A percentile compares a stretch with the other conserved stretches of the same genome.
Conservation (phyloP, 2,888 invertebrate species). For the Alentia gelatinosa region DNA sequence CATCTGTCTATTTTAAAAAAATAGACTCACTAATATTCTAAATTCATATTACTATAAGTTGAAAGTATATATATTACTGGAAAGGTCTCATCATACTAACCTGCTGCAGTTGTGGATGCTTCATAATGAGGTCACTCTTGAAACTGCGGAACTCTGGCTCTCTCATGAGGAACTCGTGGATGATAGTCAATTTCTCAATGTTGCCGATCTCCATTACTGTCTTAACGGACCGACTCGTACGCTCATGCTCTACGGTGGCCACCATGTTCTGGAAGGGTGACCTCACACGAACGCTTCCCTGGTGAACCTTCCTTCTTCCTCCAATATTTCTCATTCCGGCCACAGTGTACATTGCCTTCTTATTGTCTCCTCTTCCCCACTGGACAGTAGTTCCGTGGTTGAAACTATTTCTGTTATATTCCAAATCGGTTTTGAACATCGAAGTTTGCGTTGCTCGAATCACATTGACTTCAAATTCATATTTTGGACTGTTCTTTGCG, state of each 20-base stretch:
- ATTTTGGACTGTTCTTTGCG: neutral
- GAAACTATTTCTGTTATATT: neutral
- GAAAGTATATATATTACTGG: too few species aligned
- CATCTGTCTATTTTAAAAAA: too few species aligned
- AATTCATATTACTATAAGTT: too few species aligned
- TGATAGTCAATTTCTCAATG: conserved; percentile 29
- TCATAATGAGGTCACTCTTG: conserved; percentile 10
- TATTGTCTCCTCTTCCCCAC: neutral
- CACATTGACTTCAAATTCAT: conserved; percentile 13
- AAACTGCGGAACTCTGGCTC: conserved; percentile 10
- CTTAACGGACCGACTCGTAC: neutral
- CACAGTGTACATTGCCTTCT: neutral
- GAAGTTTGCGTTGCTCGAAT: neutral
- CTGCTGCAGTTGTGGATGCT: conserved; percentile 18
- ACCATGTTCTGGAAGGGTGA: conserved; percentile 25
- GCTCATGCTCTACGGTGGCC: neutral
- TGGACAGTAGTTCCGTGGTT: neutral
- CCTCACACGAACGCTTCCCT: neutral
- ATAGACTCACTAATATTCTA: too few species aligned
- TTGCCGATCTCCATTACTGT: conserved; percentile 37
- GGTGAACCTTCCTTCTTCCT: neutral
- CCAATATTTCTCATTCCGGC: neutral
- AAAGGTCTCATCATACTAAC: too few species aligned
- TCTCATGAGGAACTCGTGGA: neutral
- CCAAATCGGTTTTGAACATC: neutral